Evolutionary conservation across 2,113 vertebrate genomes (phyloP).

Genomic region (Recurvirostra avosetta): DNA sequence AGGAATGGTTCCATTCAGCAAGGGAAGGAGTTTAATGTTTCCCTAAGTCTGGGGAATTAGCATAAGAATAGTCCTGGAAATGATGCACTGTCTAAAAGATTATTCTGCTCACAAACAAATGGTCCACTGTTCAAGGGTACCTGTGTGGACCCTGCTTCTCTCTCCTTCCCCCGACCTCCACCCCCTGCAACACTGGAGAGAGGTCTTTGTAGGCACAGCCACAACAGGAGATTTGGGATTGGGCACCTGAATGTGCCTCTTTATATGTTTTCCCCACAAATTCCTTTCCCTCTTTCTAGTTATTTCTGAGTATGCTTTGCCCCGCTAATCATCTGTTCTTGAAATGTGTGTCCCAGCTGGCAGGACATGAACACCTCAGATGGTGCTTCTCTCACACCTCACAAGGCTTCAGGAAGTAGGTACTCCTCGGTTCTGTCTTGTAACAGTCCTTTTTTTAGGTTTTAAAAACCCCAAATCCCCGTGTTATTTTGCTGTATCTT

Average conservation of each 20-base stretch:
- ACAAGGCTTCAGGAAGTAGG: background rate
- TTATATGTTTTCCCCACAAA: background rate
- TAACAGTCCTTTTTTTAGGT: background rate
- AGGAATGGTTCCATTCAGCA: constrained; percentile 42
- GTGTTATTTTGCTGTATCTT: background rate
- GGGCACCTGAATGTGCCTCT: background rate
- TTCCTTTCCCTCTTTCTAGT: background rate
- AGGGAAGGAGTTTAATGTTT: constrained; percentile 15
- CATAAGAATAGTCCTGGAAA: constrained; percentile 52
- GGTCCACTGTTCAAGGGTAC: background rate
- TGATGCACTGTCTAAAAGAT: constrained; percentile 46
- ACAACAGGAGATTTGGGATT: background rate
- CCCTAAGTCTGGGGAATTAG: constrained; percentile 39
- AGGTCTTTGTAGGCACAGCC: background rate
- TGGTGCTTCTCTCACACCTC: background rate
- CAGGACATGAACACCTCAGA: background rate
- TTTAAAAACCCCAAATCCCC: background rate
- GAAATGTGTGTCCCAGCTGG: background rate
- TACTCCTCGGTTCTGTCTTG: background rate
- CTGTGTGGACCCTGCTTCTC: background rate
- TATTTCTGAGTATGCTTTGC: background rate
- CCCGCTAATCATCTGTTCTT: background rate
- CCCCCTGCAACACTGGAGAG: background rate
- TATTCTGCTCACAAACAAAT: constrained; percentile 14
- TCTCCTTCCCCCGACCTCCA: background rate